Percentiles rank a stretch among this genome's conserved stretches.
phyloP scores from a whole-genome alignment of 2,888 invertebrate species.

The Thereva unica region DNA sequence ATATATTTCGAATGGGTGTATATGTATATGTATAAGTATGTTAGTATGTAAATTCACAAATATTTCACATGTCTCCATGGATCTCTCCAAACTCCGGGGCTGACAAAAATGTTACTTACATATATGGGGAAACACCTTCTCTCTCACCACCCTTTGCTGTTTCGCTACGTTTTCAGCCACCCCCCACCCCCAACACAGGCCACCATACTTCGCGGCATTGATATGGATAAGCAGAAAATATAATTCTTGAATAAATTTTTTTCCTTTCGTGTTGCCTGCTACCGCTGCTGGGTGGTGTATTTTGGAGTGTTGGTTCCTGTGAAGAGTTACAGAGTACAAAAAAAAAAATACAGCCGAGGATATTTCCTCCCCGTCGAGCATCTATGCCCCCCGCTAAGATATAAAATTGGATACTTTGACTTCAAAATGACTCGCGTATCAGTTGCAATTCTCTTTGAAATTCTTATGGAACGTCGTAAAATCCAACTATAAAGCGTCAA shows the following conservation, averaged over 20 bases:
- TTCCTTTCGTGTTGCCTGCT: slow-evolving; percentile 13
- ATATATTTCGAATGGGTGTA: no score
- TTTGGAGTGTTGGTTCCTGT: no score
- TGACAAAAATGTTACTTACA: no score
- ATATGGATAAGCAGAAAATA: slow-evolving; percentile 37
- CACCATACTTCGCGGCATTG: slow-evolving; percentile 13
- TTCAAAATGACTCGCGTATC: slow-evolving; percentile 33
- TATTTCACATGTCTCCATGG: slow-evolving; percentile 33
- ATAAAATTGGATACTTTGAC: slow-evolving; percentile 36
- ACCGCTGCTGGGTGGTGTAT: neutral
- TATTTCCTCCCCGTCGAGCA: slow-evolving; percentile 8
- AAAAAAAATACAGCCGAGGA: slow-evolving; percentile 17
- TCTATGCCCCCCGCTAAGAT: slow-evolving; percentile 27
- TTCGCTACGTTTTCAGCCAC: no score
- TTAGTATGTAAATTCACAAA: slow-evolving; percentile 21
- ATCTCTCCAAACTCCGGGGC: neutral
- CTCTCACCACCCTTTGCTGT: neutral
- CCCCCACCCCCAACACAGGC: no score
- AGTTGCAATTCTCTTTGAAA: slow-evolving; percentile 34
- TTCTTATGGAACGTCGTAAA: slow-evolving; percentile 26
- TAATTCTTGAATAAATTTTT: slow-evolving; percentile 35
- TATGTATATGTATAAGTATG: no score
- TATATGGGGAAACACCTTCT: slow-evolving; percentile 9
- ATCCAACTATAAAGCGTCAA: slow-evolving; percentile 30
- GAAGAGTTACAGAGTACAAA: neutral